Base-by-base conservation (phyloP, 2,888 invertebrate species). In the Salticus scenicus region DNA sequence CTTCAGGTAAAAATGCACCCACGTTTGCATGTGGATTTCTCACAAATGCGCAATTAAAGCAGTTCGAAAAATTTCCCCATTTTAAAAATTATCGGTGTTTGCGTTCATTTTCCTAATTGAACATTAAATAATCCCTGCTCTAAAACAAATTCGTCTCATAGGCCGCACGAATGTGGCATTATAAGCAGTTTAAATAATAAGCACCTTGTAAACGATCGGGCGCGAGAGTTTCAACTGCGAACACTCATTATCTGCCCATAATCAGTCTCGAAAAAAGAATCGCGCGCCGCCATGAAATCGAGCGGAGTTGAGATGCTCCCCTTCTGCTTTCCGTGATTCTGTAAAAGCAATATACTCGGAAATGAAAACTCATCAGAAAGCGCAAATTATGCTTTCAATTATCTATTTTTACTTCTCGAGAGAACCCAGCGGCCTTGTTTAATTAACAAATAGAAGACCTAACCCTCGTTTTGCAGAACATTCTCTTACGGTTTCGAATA, bases 351-450 rank as follows among this genome's bases (percentile, higher is more conserved):
- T 83, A 83, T 71, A 37, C 82, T 66, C 51, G 71, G 83, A 77
- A 84, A 84, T 77, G 83, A 84, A 84, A 84, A 77, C 83, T 84
- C 83, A 84, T 84, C 83, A 84, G 83, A 84, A 77, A 84, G 83
- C 74, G 79, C 79, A 74, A 85, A 85, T 85, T 85, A 85, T 79
- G 74, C 84, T 85, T 85, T 85, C 84, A 85, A 85, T 85, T 85
- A 85, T 85, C 84, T 69, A 85, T 79, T 85, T 85, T 85, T 85
- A 85, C 74, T 79, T 85, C 74, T 70, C 74, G 67, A 63, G 42
- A 28, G 76, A 72, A 47, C 70, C 73, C 73, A 78, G 78, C 67
- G 78, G 78, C 70, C 63, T 74, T 79, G 84, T 85, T 85, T 79
- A 84, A 85, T 85, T 85, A 85, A 70, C 84, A 85, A 78, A 85